Evolutionary conservation across 2,797 vertebrate species (phyloP).

Genomic region (Silurus lanzhouensis): DNA sequence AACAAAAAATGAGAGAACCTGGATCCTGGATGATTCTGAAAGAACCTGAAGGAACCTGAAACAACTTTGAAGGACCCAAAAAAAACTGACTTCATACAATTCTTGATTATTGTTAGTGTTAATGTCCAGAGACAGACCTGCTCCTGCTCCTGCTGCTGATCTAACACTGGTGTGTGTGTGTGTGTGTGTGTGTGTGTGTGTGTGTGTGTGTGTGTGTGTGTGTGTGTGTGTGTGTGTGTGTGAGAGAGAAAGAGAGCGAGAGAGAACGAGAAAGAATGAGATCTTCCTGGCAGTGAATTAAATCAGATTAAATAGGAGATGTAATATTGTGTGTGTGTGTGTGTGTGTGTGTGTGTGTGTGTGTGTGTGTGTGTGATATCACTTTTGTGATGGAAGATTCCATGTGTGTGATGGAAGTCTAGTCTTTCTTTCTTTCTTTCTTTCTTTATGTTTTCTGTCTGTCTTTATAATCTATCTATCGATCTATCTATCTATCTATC

Average conservation of each 20-base stretch:
- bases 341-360: slow-evolving; percentile 11
- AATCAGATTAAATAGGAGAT: slow-evolving; percentile 23
- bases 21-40: too few species aligned
- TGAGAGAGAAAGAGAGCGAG: too few species aligned
- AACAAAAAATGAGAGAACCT: too few species aligned
- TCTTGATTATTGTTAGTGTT: background rate
- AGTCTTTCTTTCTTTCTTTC: background rate
- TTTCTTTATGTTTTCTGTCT: background rate
- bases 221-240: too few species aligned
- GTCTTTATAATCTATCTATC: background rate
- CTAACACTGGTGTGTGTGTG: background rate
- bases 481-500: too few species aligned
- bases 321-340: slow-evolving; percentile 17
- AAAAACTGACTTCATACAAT: background rate
- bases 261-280: too few species aligned
- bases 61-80: too few species aligned
- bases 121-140: background rate
- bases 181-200: too few species aligned
- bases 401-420: background rate
- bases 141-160: too few species aligned
- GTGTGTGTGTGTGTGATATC: background rate
- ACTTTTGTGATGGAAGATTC: background rate
- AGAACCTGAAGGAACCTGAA: too few species aligned
- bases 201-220: too few species aligned
- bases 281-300: slow-evolving; percentile 22